Base-by-base conservation (phyloP, 2,113 vertebrate species). In the Colinus virginianus region DNA sequence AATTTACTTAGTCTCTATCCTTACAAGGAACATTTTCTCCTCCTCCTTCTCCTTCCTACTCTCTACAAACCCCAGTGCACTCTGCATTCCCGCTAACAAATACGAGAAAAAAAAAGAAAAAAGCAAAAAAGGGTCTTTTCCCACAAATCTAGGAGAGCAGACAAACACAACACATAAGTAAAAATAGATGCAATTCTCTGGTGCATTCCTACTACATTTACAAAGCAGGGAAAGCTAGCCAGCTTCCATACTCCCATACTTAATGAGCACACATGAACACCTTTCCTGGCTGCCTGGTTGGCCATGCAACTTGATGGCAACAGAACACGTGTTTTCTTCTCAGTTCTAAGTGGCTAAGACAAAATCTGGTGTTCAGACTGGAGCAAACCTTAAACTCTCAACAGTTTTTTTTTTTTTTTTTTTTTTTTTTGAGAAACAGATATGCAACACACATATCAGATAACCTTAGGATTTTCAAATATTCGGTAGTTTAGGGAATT, bases 321-420 rank as follows among this genome's bases (percentile, higher is more conserved):
- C 15, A 42, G 21, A 81, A 34, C 5, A 26, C 2, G 13, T 0
- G 0, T 7, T 0, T 2, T 19, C 18, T 77, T 22, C 88, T 53
- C 55, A 16, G 36, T 10, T 30, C 21, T 42, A 21, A 34, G 51
- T 3, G 8, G 26, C 53, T 7, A 40, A 21, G 30, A 56, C 28
- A 23, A 86, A 77, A 55, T 28, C 4, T n/a, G 12, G 1, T 76
- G 61, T 72, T 79, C 30, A 45, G 18, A 23, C 5, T 26, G 30
- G 22, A 87, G 16, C 58, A 61, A 40, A 56, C 13, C 58, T 68
- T 30, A n/a, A 69, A 23, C 3, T 43, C 16, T 22, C 61, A 84
- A 55, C 6, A 68, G 17, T 5, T 81, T 82, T 76, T 66, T 51
- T 82, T 76, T 61, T 49, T 71, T 67, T 59, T 2, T 81, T 82